Evolutionary conservation across 1,140 invertebrate genomes (phyloP).

Genomic region (Rhizoglyphus robini): DNA sequence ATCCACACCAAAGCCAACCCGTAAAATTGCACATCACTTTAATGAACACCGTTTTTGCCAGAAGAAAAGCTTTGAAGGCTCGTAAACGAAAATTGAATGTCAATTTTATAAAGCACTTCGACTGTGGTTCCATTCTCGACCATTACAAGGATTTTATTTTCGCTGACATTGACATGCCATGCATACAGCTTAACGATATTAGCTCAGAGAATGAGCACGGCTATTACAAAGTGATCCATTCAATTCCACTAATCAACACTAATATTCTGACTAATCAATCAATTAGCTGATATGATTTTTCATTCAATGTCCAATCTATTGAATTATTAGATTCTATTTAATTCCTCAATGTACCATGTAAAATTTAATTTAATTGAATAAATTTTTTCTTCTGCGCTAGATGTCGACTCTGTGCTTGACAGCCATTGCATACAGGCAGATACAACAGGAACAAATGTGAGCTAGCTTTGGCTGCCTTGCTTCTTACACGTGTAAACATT

Average conservation of each 20-base stretch:
- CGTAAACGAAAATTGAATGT: background rate
- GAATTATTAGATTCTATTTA: no score
- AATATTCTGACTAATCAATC: background rate
- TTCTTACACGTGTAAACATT: constrained; percentile 10
- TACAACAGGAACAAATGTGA: background rate
- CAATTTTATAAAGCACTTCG: background rate
- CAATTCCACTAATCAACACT: background rate
- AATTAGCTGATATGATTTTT: background rate
- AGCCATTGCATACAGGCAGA: no score
- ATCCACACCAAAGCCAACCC: background rate
- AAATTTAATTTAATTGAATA: no score
- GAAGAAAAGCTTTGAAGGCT: background rate
- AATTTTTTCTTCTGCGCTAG: no score
- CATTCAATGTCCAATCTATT: no score
- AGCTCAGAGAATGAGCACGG: background rate
- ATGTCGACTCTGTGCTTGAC: no score
- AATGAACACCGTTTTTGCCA: background rate
- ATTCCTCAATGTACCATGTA: no score
- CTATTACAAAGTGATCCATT: background rate
- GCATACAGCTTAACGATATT: constrained; percentile 2
- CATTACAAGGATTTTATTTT: constrained; percentile 3
- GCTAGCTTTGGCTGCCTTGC: no score
- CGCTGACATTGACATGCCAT: background rate
- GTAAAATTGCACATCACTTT: constrained; percentile 11
- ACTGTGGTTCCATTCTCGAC: background rate